A percentile compares a stretch with the other conserved stretches of the same genome.
These are phyloP conservation scores for Epistrophe eligans DNA, from an alignment of 2,888 invertebrate genomes.

Conservation along the genomic window DNA sequence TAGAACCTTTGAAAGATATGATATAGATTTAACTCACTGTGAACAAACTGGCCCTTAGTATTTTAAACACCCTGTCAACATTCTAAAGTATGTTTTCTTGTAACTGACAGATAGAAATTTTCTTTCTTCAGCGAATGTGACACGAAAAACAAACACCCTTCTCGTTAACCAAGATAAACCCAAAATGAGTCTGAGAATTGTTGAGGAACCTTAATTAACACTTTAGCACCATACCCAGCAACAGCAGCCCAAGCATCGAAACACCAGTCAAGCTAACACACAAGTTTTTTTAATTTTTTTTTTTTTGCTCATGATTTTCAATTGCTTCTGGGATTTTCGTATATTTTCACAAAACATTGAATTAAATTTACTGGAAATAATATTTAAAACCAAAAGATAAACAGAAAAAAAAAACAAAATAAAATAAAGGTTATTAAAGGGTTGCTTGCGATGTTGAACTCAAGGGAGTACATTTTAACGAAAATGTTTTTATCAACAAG, in stretches of 20 bases:
- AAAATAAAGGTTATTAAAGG: slow-evolving; percentile 18
- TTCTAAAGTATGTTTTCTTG: slow-evolving; percentile 1
- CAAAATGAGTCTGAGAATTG: slow-evolving; percentile 52
- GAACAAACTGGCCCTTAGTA: too few relatives aligned
- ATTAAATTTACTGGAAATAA: slow-evolving; percentile 45
- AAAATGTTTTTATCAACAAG: slow-evolving; percentile 19
- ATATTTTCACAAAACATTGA: slow-evolving; percentile 40
- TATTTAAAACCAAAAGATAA: background rate
- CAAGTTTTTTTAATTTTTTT: slow-evolving; percentile 23
- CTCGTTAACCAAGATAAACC: slow-evolving; percentile 46
- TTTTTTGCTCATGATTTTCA: slow-evolving; percentile 46
- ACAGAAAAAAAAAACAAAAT: background rate
- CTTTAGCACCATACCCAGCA: slow-evolving; percentile 29
- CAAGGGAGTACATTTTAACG: slow-evolving; percentile 20
- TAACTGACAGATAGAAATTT: slow-evolving; percentile 25
- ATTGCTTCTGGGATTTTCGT: slow-evolving; percentile 56
- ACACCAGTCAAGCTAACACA: slow-evolving; percentile 12
- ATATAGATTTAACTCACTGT: too few relatives aligned
- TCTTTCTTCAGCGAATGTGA: slow-evolving; percentile 24
- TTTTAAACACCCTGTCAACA: slow-evolving; percentile 33
- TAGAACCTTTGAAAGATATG: too few relatives aligned
- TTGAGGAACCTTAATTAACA: slow-evolving; percentile 64
- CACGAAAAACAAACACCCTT: slow-evolving; percentile 30
- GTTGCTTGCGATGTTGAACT: slow-evolving; percentile 18
- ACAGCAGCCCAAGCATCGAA: background rate